Conservation (phyloP, 2,888 invertebrate genomes). For the Rapana venosa region DNA sequence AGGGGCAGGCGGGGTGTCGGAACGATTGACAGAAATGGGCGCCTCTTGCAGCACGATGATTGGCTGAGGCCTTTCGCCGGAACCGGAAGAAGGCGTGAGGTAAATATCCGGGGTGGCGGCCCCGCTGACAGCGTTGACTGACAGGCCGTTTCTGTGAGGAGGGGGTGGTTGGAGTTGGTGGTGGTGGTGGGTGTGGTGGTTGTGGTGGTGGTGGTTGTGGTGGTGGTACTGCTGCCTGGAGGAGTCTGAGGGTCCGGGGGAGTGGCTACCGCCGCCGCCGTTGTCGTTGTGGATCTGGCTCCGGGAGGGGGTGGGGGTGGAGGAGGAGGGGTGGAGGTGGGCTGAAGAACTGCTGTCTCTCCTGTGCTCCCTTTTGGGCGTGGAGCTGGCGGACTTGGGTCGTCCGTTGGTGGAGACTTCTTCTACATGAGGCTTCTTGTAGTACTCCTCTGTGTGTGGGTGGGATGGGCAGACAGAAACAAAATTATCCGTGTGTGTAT, state of each 20-base stretch:
- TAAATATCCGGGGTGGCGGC: slow-evolving; percentile 30
- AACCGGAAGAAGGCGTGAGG: slow-evolving; percentile 17
- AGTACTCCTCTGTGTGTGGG: slow-evolving; percentile 45
- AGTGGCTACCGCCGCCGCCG: neutral
- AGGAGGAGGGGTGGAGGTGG: neutral
- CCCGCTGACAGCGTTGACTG: slow-evolving; percentile 14
- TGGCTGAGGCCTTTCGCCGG: slow-evolving; percentile 54
- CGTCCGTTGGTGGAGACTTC: slow-evolving; percentile 25
- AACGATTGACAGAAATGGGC: slow-evolving; percentile 55
- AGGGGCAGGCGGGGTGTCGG: slow-evolving; percentile 44
- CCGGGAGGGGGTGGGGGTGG: neutral
- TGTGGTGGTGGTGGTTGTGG: neutral
- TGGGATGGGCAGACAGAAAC: neutral
- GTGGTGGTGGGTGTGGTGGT: neutral
- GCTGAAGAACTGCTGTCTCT: slow-evolving; percentile 8
- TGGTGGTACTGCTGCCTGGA: neutral
- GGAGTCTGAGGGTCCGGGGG: neutral
- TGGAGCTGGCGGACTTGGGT: slow-evolving; percentile 14
- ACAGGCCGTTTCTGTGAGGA: slow-evolving; percentile 16
- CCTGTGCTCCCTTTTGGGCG: slow-evolving; percentile 34
- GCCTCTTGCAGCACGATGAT: slow-evolving; percentile 66
- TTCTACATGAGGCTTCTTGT: slow-evolving; percentile 36
- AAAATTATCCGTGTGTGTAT: too few species aligned
- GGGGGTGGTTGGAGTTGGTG: neutral
- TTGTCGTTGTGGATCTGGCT: neutral